Evolutionary conservation across 2,113 vertebrate genomes (phyloP).

Genomic region (Antechinus flavipes): DNA sequence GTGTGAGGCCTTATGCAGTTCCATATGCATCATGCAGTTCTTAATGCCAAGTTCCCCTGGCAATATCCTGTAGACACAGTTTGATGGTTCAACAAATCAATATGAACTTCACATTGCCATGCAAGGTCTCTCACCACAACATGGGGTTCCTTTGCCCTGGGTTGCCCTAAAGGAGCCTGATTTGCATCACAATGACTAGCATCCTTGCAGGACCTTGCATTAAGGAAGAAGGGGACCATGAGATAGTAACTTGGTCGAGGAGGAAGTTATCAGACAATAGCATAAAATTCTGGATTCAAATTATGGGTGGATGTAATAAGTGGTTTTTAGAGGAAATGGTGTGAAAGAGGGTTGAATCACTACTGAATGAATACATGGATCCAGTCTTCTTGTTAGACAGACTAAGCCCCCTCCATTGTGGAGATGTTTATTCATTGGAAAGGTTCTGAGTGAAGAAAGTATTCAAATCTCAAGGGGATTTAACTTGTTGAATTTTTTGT

Average conservation of each 20-base stretch:
- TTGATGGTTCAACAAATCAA: neutral
- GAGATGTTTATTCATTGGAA: neutral
- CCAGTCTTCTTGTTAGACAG: neutral
- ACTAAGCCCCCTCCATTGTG: neutral
- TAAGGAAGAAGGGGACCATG: neutral
- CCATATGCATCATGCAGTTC: neutral
- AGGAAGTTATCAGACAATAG: neutral
- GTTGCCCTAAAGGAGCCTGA: slow-evolving; percentile 4
- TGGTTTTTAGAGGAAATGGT: neutral
- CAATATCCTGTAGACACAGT: neutral
- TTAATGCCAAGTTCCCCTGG: neutral
- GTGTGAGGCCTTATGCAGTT: neutral
- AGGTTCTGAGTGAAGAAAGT: neutral
- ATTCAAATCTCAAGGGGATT: neutral
- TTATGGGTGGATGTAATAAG: neutral
- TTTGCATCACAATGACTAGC: slow-evolving; percentile 29
- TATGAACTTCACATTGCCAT: slow-evolving; percentile 2
- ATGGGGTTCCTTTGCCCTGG: neutral
- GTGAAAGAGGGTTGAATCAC: neutral
- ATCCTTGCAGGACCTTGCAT: slow-evolving; percentile 44
- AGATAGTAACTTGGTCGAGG: neutral
- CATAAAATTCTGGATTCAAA: neutral
- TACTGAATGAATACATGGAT: neutral
- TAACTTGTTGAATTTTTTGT: neutral
- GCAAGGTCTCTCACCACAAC: neutral